Conservation (phyloP, 2,113 vertebrate species). For the Triplophysa siluroides region DNA sequence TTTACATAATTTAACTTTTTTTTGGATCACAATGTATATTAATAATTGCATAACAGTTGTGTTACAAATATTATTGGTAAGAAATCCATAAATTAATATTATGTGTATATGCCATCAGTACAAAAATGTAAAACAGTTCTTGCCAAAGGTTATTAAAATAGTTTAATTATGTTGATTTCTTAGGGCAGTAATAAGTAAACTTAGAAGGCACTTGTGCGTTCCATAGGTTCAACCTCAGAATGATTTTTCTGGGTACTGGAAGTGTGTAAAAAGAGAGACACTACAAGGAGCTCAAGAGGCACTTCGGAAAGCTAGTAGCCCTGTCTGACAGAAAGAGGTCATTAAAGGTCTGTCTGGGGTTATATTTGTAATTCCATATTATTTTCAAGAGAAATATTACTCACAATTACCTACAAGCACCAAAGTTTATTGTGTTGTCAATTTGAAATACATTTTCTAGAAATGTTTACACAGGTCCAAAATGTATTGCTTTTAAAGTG, state of each 20-base stretch:
- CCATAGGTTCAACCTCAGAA: constrained; percentile 84
- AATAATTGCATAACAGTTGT: neutral
- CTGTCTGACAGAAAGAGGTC: constrained; percentile 69
- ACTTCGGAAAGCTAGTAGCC: constrained; percentile 78
- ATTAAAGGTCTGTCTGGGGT: neutral
- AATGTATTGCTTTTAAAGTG: neutral
- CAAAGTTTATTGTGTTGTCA: neutral
- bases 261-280: constrained; percentile 93
- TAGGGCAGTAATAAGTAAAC: neutral
- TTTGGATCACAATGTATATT: neutral
- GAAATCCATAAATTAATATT: no score
- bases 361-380: neutral
- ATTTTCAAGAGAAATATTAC: neutral
- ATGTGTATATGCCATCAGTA: neutral
- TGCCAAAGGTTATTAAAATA: neutral
- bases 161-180: neutral
- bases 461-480: constrained; percentile 12
- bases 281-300: constrained; percentile 91
- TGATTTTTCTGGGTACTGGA: constrained; percentile 90
- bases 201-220: neutral
- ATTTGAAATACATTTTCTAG: neutral
- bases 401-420: neutral
- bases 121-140: neutral
- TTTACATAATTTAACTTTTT: neutral
- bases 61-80: neutral